Base-by-base conservation (phyloP, 2,113 vertebrate genomes). In the Malurus alboscapulatus region DNA sequence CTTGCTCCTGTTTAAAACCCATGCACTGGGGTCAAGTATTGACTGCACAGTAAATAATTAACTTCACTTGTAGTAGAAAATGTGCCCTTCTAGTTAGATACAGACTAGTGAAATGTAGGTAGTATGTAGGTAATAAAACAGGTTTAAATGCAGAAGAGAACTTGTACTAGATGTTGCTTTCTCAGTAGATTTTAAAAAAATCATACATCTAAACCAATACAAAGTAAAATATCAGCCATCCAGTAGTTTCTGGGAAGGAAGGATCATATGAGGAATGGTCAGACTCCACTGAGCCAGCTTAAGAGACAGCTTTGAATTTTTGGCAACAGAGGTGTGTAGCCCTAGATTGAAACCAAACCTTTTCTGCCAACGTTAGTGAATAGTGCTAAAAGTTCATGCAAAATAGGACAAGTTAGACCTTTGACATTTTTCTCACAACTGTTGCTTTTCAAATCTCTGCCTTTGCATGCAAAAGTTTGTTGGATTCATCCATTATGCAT, bases 381-480 rank as follows among this genome's bases (percentile, higher is more conserved):
- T 77, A 92, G 81, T 42, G 12, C 45, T 87, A 45, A 87, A 92
- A 89, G 66, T 45, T 82, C 71, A 72, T 79, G 61, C 40, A 87
- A 81, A 95, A 80, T 29, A 74, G 59, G 51, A 55, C 62, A 76
- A 83, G 34, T 34, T 75, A 73, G 54, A 76, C 63, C 61, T 40
- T 67, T 90, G 45, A 68, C 69, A 47, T 93, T 88, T 86, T 88
- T 42, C 87, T 96, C 54, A 78, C 62, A 91, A n/a, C 12, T 58
- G 36, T 54, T 89, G 19, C 40, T 84, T 84, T 93, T 87, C 62
- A 91, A 82, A 72, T 78, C 81, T 12, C 66, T 69, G 80, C 26
- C 8, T 95, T 85, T 87, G 29, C 34, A 8, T 75, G 54, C 18
- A 65, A 6, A 45, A 14, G 4, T 87, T 91, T 76, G 40, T 61